A percentile compares a stretch with the other conserved stretches of the same genome.
Evolutionary conservation across 2,113 vertebrate genomes (phyloP).

Genomic region (Salvelinus fontinalis): DNA sequence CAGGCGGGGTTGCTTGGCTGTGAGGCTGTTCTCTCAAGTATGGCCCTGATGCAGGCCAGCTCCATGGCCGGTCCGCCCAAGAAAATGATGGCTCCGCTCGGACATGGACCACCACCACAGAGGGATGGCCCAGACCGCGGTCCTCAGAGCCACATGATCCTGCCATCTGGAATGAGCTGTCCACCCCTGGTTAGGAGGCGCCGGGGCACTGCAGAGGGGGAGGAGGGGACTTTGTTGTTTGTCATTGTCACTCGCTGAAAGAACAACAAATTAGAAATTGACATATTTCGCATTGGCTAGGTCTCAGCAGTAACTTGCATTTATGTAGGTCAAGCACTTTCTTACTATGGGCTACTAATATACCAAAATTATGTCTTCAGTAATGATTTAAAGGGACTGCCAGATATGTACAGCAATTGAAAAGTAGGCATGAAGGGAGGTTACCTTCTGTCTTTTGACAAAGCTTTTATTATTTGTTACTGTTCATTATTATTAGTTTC

Average conservation of each 20-base stretch:
- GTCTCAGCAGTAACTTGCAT: background rate
- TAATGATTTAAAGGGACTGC: background rate
- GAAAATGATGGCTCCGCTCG: conserved; percentile 78
- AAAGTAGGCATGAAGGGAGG: too few species aligned
- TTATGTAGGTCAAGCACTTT: too few species aligned
- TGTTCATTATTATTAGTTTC: too few species aligned
- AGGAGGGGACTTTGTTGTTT: background rate
- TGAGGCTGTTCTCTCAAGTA: conserved; percentile 80
- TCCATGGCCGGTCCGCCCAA: conserved; percentile 78
- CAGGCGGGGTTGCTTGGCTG: conserved; percentile 81
- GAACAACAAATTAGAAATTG: too few species aligned
- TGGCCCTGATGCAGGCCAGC: conserved; percentile 81
- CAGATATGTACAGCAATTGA: too few species aligned
- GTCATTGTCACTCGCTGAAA: too few species aligned
- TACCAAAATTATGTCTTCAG: background rate
- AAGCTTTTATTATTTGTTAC: too few species aligned
- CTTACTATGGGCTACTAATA: background rate
- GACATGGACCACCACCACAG: conserved; percentile 71
- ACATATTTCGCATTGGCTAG: too few species aligned
- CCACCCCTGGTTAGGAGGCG: conserved; percentile 73
- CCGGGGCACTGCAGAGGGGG: background rate
- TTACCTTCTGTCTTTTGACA: too few species aligned
- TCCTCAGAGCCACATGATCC: conserved; percentile 77
- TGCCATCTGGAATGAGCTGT: conserved; percentile 79
- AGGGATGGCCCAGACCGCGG: conserved; percentile 72